Base-by-base conservation (phyloP, 2,888 invertebrate species). In the Dascillus cervinus region DNA sequence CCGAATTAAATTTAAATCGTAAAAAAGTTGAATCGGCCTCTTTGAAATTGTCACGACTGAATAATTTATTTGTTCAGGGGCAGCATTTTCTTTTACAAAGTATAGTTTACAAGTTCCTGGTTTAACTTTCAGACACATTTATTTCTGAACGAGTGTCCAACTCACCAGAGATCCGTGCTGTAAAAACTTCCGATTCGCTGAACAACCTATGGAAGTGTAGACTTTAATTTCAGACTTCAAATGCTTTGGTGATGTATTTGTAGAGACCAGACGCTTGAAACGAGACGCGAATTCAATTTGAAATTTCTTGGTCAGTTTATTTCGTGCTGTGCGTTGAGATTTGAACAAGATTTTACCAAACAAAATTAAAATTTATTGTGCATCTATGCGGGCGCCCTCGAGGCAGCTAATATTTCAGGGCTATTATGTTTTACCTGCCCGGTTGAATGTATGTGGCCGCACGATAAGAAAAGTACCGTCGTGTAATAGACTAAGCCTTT, bases 151-250 rank as follows among this genome's bases (percentile, higher is more conserved):
- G 31, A 37, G 41, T 37, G 44, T 44, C 46, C 43, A 37, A 39
- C 28, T 37, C 44, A 38, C 41, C 27, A 31, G 43, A 41, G 39
- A 43, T 32, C 19, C 24, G 13, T 36, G 27, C 32, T 39, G 34
- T 35, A 46, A 42, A 44, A 44, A 44, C 41, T 47, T 47, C 38
- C 44, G 34, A 39, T 37, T 42, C 43, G 33, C 37, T 37, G 44
- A 44, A 37, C 47, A 47, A 41, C 46, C 44, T 39, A 46, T 39
- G 47, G 38, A 46, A 43, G 41, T 46, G 43, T 43, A 41, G 45
- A 49, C 44, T 46, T 47, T 46, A 47, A 47, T 47, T 47, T 44
- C 37, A 39, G 42, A 38, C 39, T 39, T 41, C 41, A 43, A 45
- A 47, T 40, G 37, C 40, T 34, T 37, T 30, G 34, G 43, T 40